Evolutionary conservation across 2,888 invertebrate species (phyloP).

Genomic region (Cerceris rybyensis): DNA sequence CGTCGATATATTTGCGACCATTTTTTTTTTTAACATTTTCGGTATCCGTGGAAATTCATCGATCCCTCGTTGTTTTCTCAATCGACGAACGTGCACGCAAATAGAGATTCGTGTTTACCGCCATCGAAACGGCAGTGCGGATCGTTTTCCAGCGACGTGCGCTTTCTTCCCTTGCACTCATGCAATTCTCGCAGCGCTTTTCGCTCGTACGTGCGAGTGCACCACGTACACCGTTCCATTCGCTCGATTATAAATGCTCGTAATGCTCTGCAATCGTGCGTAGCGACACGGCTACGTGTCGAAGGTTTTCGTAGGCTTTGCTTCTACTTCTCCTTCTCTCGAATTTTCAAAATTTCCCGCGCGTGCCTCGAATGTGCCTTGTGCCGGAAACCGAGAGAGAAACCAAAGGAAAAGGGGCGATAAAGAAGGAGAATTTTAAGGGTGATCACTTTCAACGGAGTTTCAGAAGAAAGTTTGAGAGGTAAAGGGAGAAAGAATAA

Average conservation of each 20-base stretch:
- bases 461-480: no score
- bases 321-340: not conserved
- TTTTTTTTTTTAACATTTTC: no score
- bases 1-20: no score
- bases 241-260: conserved; percentile 45
- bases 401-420: not conserved
- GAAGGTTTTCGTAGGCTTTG: not conserved
- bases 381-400: not conserved
- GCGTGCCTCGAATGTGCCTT: conserved; percentile 60
- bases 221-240: conserved; percentile 19
- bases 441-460: not conserved
- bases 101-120: not conserved
- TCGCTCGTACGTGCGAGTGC: conserved; percentile 17
- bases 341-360: conserved; percentile 64
- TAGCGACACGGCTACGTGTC: conserved; percentile 30
- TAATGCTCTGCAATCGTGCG: conserved; percentile 35
- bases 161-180: not conserved
- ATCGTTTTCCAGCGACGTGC: not conserved
- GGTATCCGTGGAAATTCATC: no score
- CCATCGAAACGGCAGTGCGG: no score
- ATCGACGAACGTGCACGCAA: no score
- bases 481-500: not conserved
- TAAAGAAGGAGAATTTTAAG: not conserved
- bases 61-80: no score
- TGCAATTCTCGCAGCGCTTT: conserved; percentile 34